Base-by-base conservation (phyloP, 2,113 vertebrate genomes). In the Eptesicus fuscus region DNA sequence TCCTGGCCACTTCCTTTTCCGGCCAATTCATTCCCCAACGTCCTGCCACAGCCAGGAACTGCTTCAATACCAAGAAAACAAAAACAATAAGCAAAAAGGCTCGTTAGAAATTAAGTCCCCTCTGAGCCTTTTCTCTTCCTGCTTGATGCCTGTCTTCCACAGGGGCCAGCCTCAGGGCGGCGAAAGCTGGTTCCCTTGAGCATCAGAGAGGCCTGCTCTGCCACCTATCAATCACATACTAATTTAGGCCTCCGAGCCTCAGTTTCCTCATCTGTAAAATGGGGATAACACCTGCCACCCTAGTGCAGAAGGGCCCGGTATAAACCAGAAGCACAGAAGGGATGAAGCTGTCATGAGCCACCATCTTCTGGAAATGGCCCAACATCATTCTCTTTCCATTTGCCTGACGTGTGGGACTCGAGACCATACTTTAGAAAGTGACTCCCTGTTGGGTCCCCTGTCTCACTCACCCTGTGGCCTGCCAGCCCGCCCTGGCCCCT, bases 41-140 rank as follows among this genome's bases (percentile, higher is more conserved):
- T 59, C 56, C 56, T 59, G 22, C 56, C 56, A 25, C 8, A 59
- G 56, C 22, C n/a, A 23, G 53, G 35, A 83, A 59, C n/a, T 2
- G 5, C 69, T 51, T 59, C 30, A 4, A 40, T 44, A n/a, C 42
- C 4, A 17, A 63, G 76, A 76, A 53, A 83, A 71, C 32, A 23
- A 32, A 74, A 71, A 40, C 42, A 9, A 11, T 30, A 22, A 40
- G 25, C 23, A 37, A 35, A 0, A 10, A 47, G 88, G 35, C 42
- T 23, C 28, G 2, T 30, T 12, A 9, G 67, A 40, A 42, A 49
- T 1, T 4, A 3, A 42, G 69, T 22, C 37, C 4, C 37, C 9
- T 20, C n/a, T 40, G 9, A 35, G 82, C 30, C 61, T 35, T 4
- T 2, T n/a, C 76, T 51, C 12, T 3, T 25, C 2, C 23, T 0